Percentiles rank a stretch among this genome's conserved stretches.
These are phyloP conservation scores for Apis cerana DNA, from an alignment of 1,140 invertebrate genomes.

Conservation along the genomic window DNA sequence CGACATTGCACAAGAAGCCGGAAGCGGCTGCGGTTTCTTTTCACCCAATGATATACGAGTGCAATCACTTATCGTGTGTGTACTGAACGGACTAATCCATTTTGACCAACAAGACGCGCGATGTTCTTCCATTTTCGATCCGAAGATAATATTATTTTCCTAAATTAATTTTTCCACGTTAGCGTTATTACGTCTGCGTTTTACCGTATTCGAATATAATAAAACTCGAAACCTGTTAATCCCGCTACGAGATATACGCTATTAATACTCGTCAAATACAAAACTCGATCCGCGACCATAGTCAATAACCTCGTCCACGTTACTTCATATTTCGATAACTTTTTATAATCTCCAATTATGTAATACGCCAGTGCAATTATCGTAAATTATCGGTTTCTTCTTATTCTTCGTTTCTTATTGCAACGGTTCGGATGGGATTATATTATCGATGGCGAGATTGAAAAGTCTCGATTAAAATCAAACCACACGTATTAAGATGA, in stretches of 20 bases:
- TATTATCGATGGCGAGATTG: background rate
- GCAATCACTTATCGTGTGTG: constrained; percentile 46
- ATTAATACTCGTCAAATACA: constrained; percentile 39
- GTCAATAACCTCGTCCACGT: too few species aligned
- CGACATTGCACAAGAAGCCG: constrained; percentile 53
- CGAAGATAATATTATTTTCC: background rate
- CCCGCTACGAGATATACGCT: constrained; percentile 37
- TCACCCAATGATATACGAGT: constrained; percentile 50
- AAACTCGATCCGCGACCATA: constrained; percentile 1
- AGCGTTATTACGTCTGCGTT: too few species aligned
- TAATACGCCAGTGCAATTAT: background rate
- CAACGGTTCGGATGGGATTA: too few species aligned
- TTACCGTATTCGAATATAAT: too few species aligned
- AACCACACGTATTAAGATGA: background rate
- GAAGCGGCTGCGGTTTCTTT: constrained; percentile 47
- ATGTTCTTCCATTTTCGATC: background rate
- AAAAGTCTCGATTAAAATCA: background rate
- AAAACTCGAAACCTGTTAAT: constrained; percentile 20
- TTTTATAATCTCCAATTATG: background rate
- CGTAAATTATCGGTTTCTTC: background rate
- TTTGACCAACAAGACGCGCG: background rate
- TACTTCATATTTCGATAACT: background rate
- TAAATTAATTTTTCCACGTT: background rate
- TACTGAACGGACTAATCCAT: constrained; percentile 14
- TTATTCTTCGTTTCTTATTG: too few species aligned